These are phyloP conservation scores for Antigone vipio DNA, from an alignment of 2,113 vertebrate species.

Conservation along the genomic window DNA sequence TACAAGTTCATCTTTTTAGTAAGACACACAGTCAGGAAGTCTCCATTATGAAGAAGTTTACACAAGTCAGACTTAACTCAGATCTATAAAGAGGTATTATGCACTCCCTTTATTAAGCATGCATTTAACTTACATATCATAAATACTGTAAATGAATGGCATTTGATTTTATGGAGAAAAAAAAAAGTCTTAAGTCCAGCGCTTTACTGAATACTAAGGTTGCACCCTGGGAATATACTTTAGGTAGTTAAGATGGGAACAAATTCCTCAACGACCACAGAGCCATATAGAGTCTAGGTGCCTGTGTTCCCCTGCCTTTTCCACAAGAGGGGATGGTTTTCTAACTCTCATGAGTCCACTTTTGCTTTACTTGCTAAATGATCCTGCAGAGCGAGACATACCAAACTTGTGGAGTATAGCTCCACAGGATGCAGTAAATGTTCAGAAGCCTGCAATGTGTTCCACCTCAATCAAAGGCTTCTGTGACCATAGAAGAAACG, in stretches of 20 bases:
- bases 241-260: neutral
- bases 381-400: constrained; percentile 4
- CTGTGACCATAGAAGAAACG: neutral
- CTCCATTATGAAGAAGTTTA: neutral
- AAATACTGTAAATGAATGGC: neutral
- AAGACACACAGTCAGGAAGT: neutral
- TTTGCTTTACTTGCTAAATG: constrained; percentile 4
- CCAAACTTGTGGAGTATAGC: neutral
- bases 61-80: neutral
- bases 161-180: neutral
- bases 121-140: neutral
- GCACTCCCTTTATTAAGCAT: neutral
- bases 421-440: constrained; percentile 5
- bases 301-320: neutral
- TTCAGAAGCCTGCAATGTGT: neutral
- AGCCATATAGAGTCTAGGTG: neutral
- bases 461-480: neutral
- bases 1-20: neutral
- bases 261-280: neutral
- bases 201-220: neutral
- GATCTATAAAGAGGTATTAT: neutral
- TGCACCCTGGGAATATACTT: neutral
- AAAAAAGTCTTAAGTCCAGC: neutral
- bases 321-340: neutral
- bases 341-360: neutral